Percentiles rank a stretch among this genome's conserved stretches.
Evolutionary conservation across 2,113 vertebrate genomes (phyloP).

Genomic region (Vulpes lagopus): DNA sequence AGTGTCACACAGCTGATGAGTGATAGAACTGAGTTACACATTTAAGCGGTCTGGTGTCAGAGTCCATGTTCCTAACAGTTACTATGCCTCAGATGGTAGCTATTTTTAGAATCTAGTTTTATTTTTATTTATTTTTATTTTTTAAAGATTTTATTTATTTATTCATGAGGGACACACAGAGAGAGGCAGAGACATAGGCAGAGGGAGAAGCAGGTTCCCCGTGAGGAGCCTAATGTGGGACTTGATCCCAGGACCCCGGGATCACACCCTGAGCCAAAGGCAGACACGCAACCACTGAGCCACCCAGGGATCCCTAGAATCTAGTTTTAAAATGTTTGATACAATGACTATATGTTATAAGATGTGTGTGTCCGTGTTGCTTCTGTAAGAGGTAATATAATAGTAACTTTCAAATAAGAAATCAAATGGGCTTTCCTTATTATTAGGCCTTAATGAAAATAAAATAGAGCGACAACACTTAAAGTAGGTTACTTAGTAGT

Average conservation of each 20-base stretch:
- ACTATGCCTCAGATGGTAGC: background rate
- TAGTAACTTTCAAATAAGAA: background rate
- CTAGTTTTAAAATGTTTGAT: conserved; percentile 13
- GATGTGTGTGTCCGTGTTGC: background rate
- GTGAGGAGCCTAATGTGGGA: too few relatives aligned
- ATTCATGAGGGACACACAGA: too few relatives aligned
- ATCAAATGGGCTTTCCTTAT: conserved; percentile 3
- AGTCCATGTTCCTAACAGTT: background rate
- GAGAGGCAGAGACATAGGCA: too few relatives aligned
- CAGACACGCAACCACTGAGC: too few relatives aligned
- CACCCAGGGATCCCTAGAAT: background rate
- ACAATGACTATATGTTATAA: background rate
- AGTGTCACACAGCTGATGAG: background rate
- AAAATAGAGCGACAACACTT: background rate
- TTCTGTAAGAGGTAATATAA: background rate
- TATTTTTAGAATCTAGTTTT: conserved; percentile 24
- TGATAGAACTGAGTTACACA: background rate
- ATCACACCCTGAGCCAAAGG: too few relatives aligned
- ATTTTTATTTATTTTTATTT: too few relatives aligned
- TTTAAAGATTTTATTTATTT: too few relatives aligned
- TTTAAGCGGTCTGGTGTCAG: background rate
- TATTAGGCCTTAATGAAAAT: conserved; percentile 22
- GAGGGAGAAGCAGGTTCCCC: too few relatives aligned
- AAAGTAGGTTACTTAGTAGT: background rate
- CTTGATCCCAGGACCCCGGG: too few relatives aligned